These are phyloP conservation scores for Tetragnatha versicolor DNA, from an alignment of 1,140 invertebrate genomes.

Conservation along the genomic window DNA sequence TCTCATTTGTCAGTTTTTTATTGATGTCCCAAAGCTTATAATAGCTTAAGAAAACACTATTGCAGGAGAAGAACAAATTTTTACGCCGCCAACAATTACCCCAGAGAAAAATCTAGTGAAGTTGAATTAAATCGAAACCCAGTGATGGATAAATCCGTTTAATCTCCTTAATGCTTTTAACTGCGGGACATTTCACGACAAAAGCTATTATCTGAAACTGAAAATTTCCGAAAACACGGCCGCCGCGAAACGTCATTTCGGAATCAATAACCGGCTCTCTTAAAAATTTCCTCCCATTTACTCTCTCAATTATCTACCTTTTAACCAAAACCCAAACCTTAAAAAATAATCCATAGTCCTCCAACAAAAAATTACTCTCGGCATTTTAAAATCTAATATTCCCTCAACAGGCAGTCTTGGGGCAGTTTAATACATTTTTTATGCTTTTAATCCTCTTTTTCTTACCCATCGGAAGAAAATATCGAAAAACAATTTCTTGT, in stretches of 20 bases:
- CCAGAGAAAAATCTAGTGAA: too few species aligned
- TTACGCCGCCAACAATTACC: too few species aligned
- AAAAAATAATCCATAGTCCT: conserved; percentile 17
- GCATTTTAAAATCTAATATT: conserved; percentile 40
- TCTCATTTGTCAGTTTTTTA: too few species aligned
- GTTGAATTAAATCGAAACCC: too few species aligned
- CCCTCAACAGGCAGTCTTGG: conserved; percentile 17
- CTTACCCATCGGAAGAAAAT: background rate
- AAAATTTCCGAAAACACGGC: conserved; percentile 3
- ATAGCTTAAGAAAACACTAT: too few species aligned
- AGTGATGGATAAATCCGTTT: too few species aligned
- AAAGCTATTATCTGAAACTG: conserved; percentile 5
- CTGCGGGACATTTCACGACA: background rate
- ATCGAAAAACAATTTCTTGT: conserved; percentile 49
- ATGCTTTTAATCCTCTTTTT: background rate
- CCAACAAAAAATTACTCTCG: background rate
- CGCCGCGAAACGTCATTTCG: conserved; percentile 4
- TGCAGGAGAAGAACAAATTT: too few species aligned
- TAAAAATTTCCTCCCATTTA: background rate
- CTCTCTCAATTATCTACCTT: conserved; percentile 28
- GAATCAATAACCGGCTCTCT: conserved; percentile 18
- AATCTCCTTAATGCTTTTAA: conserved; percentile 11
- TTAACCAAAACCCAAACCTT: conserved; percentile 1
- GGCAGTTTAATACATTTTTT: too few species aligned
- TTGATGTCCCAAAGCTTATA: too few species aligned